Conservation (phyloP, 1,140 invertebrate genomes). For the Drosophila truncata region DNA sequence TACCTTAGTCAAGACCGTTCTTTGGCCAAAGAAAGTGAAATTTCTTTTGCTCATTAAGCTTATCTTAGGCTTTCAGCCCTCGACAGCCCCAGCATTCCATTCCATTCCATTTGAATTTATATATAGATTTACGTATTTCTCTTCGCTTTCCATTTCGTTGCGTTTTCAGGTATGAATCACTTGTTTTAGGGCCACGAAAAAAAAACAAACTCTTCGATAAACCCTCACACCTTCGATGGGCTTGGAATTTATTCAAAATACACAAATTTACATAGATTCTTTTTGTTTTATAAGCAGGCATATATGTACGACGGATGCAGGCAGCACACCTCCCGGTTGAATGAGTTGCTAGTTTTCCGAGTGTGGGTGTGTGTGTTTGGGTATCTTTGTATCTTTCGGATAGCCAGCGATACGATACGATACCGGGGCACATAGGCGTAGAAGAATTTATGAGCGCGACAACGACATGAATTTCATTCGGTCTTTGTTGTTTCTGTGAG, state of each 20-base stretch:
- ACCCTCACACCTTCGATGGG: conserved; percentile 40
- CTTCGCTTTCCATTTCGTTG: conserved; percentile 56
- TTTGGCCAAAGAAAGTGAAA: conserved; percentile 51
- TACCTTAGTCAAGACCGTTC: conserved; percentile 21
- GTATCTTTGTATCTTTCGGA: conserved; percentile 46
- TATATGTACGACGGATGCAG: conserved; percentile 31
- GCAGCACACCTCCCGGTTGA: conserved; percentile 36
- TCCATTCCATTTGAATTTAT: conserved; percentile 36
- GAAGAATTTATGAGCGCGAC: conserved; percentile 60
- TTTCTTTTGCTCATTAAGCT: conserved; percentile 31
- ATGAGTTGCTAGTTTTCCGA: conserved; percentile 51
- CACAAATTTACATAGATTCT: conserved; percentile 53
- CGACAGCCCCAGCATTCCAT: conserved; percentile 28
- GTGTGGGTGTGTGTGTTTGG: conserved; percentile 21
- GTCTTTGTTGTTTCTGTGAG: conserved; percentile 48
- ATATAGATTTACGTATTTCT: conserved; percentile 8
- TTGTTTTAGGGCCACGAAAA: conserved; percentile 26
- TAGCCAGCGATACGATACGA: conserved; percentile 43
- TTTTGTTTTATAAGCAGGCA: conserved; percentile 31
- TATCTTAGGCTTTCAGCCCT: conserved; percentile 32
- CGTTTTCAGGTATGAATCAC: conserved; percentile 34
- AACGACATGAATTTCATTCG: conserved; percentile 62
- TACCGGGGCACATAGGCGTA: conserved; percentile 34
- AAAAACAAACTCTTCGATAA: conserved; percentile 31
- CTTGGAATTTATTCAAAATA: conserved; percentile 50